Base-by-base conservation (phyloP, 2,797 vertebrate species). In the Discoglossus pictus region DNA sequence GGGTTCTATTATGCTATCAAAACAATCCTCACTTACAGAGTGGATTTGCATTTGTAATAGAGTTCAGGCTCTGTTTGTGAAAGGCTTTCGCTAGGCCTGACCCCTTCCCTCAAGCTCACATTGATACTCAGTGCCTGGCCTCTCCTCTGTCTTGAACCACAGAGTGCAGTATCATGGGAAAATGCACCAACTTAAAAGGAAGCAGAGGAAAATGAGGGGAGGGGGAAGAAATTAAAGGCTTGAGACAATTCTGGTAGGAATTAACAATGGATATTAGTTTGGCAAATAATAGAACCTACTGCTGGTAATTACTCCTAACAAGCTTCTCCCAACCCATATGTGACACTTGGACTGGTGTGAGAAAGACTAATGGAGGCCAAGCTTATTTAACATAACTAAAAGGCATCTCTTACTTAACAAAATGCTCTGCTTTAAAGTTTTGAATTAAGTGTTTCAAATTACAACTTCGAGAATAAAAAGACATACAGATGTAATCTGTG, bases 41-140 rank as follows among this genome's bases (percentile, higher is more conserved):
- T 92, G 91, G 92, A 97, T 96, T 96, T 96, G 93, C 92, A 94
- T 94, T 86, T 83, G 85, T 94, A 94, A 96, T 94, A 88, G 91
- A 87, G 90, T 92, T 92, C 90, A 90, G 83, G 79, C 77, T 87
- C 83, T 93, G 88, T 93, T 93, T 93, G 89, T 92, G 87, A 92
- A 90, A 89, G 87, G 82, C 90, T 94, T 90, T 91, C 61, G 84
- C 86, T 83, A 73, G 87, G 75, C 75, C 87, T 93, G 92, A 93
- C 89, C 92, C 89, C 79, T 23, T 80, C 86, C 88, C 89, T 85
- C 72, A 81, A 73, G 82, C 80, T 69, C 81, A 84, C 86, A 91
- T 82, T 89, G 85, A 90, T 85, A 84, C 82, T 83, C 79, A 63
- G 84, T 52, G 10, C 80, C 75, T 74, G 42, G 78, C 78, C 80